Evolutionary conservation across 2,113 vertebrate genomes (phyloP), one percentile per base, ranked within the genome.

Genomic region (Hirundichthys speculiger): DNA sequence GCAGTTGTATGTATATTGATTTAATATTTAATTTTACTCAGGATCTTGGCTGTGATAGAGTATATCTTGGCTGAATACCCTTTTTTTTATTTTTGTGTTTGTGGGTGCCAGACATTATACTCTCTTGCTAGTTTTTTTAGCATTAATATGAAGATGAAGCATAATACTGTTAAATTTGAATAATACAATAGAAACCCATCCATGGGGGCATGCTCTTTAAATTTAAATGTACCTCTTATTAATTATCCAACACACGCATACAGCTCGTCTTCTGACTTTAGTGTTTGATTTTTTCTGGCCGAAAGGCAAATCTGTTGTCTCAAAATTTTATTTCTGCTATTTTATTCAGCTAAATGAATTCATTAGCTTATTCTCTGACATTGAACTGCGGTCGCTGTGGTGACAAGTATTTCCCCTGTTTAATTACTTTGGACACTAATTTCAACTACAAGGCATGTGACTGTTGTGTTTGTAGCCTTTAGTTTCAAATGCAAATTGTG

Each of bases 151-250:
- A 64, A 13, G 40, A 14, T 51, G 40, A 53, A 56, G 60, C 5
- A 39, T 18, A 7, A 41, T 6, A n/a, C 63, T 22, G 16, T 63
- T 22, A 59, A 67, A 52, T 19, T 24, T 11, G 7, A 16, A 61
- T 54, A 39, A 48, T 39, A 39, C 63, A 54, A 66, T 58, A 67
- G 39, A 62, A 16, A 13, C 19, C 9, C 34, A 57, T 30, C 19
- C 5, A 20, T 43, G 13, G 16, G 20, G 39, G 25, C 21, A 60
- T n/a, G 19, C 14, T 18, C 13, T 18, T 1, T 13, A 55, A 56
- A 69, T 52, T 38, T 46, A 38, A 74, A 64, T 61, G 18, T 11
- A 60, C 67, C 21, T 52, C 25, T 19, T 27, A 52, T 47, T 24
- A 65, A 72, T 62, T 41, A 52, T 16, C n/a, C 3, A 42, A 16